phyloP scores from a whole-genome alignment of 2,113 vertebrate species.

The Lamprotornis superbus region DNA sequence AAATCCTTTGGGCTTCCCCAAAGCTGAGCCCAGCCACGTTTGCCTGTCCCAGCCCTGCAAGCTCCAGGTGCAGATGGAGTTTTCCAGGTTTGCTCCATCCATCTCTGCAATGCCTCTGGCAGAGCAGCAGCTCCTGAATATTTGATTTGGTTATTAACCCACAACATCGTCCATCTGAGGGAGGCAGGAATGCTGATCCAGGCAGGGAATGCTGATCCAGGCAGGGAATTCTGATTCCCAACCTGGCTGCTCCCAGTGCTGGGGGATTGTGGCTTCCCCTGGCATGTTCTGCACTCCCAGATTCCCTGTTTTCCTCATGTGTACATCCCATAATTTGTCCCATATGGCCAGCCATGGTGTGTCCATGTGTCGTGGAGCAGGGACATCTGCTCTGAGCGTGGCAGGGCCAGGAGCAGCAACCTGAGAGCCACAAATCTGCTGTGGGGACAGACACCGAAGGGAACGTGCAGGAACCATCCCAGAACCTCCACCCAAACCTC shows the following conservation, averaged over 20 bases:
- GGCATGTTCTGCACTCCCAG: neutral
- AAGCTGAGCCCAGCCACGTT: neutral
- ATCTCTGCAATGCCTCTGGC: constrained; percentile 38
- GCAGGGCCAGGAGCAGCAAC: neutral
- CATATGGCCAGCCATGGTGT: neutral
- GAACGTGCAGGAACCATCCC: neutral
- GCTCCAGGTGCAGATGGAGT: neutral
- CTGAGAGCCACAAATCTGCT: neutral
- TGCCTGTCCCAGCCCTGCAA: neutral
- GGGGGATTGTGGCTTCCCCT: neutral
- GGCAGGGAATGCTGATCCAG: neutral
- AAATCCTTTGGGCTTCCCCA: neutral
- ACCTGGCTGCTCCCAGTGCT: neutral
- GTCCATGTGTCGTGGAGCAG: neutral
- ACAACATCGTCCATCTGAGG: constrained; percentile 35
- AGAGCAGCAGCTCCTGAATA: constrained; percentile 51
- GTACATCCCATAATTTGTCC: neutral
- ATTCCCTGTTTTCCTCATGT: neutral
- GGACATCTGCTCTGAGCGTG: neutral
- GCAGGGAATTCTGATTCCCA: neutral
- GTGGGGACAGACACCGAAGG: fast-evolving
- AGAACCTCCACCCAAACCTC: neutral
- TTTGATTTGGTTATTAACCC: constrained; percentile 57
- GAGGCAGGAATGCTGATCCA: constrained; percentile 51
- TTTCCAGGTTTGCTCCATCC: constrained; percentile 7